Percentiles rank a stretch among this genome's conserved stretches.
phyloP scores from a whole-genome alignment of 2,888 invertebrate species.

The Pomacea canaliculata region DNA sequence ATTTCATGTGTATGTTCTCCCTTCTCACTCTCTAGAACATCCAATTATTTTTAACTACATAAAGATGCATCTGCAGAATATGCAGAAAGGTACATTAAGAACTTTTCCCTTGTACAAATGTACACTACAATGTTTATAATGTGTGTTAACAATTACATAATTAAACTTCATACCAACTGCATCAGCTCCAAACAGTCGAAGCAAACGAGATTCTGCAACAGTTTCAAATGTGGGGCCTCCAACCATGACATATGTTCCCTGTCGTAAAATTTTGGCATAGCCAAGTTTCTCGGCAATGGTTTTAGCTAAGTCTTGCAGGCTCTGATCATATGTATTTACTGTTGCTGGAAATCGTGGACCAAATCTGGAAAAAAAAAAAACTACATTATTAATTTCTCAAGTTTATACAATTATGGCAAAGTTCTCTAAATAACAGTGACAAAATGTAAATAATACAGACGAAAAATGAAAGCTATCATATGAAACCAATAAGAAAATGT shows the following conservation, averaged over 20 bases:
- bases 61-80: too few relatives aligned
- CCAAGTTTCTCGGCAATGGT: conserved; percentile 80
- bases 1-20: too few relatives aligned
- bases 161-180: conserved; percentile 65
- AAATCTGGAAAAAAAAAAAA: conserved; percentile 75
- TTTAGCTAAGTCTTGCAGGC: conserved; percentile 79
- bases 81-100: too few relatives aligned
- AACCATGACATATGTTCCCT: conserved; percentile 95
- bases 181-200: conserved; percentile 78
- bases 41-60: too few relatives aligned
- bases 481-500: too few relatives aligned
- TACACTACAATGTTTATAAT: too few relatives aligned
- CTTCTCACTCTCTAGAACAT: too few relatives aligned
- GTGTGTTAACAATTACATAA: too few relatives aligned
- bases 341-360: conserved; percentile 94
- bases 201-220: conserved; percentile 89
- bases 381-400: not conserved
- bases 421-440: not conserved
- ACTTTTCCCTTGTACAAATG: too few relatives aligned
- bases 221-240: conserved; percentile 96
- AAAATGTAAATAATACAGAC: not conserved
- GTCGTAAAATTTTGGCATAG: conserved; percentile 78
- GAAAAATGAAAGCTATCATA: not conserved
- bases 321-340: conserved; percentile 86
- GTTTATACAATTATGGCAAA: not conserved